Evolutionary conservation across 2,888 invertebrate species (phyloP).

Genomic region (Ypsolopha sequella): DNA sequence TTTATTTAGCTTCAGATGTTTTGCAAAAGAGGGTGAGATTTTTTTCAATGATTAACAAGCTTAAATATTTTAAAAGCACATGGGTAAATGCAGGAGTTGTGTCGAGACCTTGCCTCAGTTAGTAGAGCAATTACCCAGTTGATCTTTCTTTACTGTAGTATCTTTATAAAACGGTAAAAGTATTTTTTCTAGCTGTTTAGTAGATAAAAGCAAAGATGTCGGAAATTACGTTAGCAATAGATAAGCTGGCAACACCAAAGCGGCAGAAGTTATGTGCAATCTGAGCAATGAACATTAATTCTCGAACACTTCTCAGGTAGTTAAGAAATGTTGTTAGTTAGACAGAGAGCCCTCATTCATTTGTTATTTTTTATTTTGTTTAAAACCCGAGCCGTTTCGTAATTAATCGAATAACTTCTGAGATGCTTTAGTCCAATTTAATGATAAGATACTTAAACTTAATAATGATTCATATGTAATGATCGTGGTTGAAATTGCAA

Average conservation of each 20-base stretch:
- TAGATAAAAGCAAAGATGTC: no score
- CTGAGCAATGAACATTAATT: conserved; percentile 7
- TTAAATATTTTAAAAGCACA: no score
- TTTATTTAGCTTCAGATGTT: no score
- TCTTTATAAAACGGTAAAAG: no score
- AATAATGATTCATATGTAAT: not conserved
- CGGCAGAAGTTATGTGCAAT: conserved; percentile 3
- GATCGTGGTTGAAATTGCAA: not conserved
- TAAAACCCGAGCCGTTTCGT: not conserved
- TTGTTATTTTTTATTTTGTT: not conserved
- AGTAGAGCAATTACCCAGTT: no score
- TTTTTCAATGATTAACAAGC: no score
- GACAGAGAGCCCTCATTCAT: not conserved
- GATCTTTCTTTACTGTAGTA: no score
- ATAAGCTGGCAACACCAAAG: not conserved
- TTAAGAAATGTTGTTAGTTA: conserved; percentile 2
- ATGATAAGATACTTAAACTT: not conserved
- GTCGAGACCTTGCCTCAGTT: no score
- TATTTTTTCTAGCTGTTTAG: no score
- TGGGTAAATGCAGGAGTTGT: no score
- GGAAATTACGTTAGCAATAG: no score
- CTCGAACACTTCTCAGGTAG: conserved; percentile 1
- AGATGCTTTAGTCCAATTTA: not conserved
- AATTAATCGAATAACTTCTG: not conserved
- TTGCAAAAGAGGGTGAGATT: no score